These are phyloP conservation scores for Eilema depressum DNA, from an alignment of 2,888 invertebrate species.

Conservation along the genomic window DNA sequence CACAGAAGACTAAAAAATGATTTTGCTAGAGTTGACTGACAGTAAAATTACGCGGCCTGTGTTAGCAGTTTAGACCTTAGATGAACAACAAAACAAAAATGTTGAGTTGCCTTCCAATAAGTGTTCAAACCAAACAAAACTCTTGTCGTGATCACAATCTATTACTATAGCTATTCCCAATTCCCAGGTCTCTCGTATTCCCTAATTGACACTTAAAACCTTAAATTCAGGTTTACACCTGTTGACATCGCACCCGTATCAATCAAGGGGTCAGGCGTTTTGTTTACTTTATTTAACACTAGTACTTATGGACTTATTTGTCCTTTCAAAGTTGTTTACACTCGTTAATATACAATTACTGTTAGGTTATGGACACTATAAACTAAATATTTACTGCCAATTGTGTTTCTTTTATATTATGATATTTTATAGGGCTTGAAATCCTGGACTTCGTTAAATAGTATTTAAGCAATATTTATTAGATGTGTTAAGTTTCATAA, in stretches of 20 bases:
- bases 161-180: neutral
- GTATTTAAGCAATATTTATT: neutral
- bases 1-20: neutral
- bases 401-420: neutral
- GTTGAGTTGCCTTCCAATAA: neutral
- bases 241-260: neutral
- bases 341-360: too few relatives aligned
- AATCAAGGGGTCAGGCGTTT: neutral
- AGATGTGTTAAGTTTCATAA: neutral
- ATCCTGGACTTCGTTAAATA: neutral
- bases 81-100: too few relatives aligned
- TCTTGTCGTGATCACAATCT: neutral
- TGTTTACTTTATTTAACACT: neutral
- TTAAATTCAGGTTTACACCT: neutral
- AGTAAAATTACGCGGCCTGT: neutral
- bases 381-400: too few relatives aligned
- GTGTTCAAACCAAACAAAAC: neutral
- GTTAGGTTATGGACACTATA: neutral
- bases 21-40: neutral
- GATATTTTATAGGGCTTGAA: neutral
- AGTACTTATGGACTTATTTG: neutral
- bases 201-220: neutral
- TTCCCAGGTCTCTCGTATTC: neutral
- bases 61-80: too few relatives aligned
- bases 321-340: neutral